phyloP scores from a whole-genome alignment of 2,797 vertebrate genomes.

The Hypotaenidia okinawae region DNA sequence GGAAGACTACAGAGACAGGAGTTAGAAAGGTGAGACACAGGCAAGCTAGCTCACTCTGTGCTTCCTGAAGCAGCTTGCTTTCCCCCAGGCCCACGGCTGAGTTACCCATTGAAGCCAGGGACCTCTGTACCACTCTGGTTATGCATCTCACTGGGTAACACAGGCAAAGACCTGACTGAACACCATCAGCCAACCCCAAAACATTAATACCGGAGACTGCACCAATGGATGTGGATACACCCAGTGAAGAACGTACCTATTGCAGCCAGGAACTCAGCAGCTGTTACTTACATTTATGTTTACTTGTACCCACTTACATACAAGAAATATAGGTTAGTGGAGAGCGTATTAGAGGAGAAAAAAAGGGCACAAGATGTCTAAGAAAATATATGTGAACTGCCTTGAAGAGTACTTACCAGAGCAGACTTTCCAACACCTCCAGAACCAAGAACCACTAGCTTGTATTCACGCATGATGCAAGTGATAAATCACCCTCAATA shows the following conservation, averaged over 20 bases:
- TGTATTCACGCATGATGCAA: constrained; percentile 94
- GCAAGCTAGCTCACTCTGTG: not conserved
- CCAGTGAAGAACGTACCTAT: not conserved
- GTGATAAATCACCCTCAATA: constrained; percentile 66
- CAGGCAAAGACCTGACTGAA: not conserved
- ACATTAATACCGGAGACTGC: rapidly evolving
- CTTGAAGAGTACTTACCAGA: constrained; percentile 82
- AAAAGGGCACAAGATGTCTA: not conserved
- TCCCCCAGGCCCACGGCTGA: not conserved
- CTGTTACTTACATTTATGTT: not conserved
- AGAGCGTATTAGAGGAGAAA: not conserved
- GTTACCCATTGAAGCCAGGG: not conserved
- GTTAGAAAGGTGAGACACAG: not conserved
- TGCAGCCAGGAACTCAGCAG: not conserved
- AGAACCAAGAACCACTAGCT: constrained; percentile 93
- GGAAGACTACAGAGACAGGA: not conserved
- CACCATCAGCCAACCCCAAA: not conserved
- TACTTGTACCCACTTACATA: not conserved
- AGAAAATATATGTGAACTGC: not conserved
- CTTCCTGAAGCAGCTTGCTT: not conserved
- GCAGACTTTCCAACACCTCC: constrained; percentile 95
- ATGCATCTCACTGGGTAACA: not conserved
- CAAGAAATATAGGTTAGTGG: not conserved
- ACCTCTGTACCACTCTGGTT: not conserved
- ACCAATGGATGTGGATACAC: not conserved